Base-by-base conservation (phyloP, 2,797 vertebrate genomes). In the Merluccius polli region DNA sequence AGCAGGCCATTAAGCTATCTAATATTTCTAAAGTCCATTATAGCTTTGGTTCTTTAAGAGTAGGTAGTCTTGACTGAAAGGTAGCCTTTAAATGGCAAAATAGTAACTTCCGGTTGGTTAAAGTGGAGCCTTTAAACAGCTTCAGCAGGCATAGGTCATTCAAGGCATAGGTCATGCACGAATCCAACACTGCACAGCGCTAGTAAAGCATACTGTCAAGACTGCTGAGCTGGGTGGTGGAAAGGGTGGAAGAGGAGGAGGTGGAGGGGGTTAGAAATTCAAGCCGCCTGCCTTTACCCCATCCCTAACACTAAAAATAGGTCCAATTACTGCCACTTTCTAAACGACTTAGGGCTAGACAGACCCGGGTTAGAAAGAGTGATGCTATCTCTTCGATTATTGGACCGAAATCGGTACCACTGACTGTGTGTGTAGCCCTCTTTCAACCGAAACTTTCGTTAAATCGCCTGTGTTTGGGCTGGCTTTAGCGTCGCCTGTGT, bases 271-370 rank as follows among this genome's bases (percentile, higher is more conserved):
- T 91, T 89, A 89, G 89, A 85, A 88, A 93, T 93, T 94, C 91
- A 89, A 90, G 87, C 87, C 82, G 88, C 85, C 90, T 82, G 89
- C 88, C 90, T 93, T 94, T 95, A 95, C 94, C 94, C 94, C 94
- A 95, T 95, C 89, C 91, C 93, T 93, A 80, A 78, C 27, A 68
- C 90, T 92, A 94, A 93, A 94, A 92, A 94, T 94, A 95, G 92
- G 79, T 91, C 86, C 84, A 86, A 90, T 87, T 83, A 87, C 90
- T 81, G 85, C 77, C 29, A 77, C 86, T 85, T 88, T 89, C 76
- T 79, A 83, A 75, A 84, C 38, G 73, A 69, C 74, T 80, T 79
- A 68, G 79, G 79, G 82, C 83, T 78, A 82, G 85, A 81, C 84
- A 76, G 84, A 84, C 79, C 75, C 71, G 78, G 75, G 71, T 79